Evolutionary conservation across 2,888 invertebrate genomes (phyloP), one percentile per base, ranked within the genome.

Genomic region (Lutraria lutraria): DNA sequence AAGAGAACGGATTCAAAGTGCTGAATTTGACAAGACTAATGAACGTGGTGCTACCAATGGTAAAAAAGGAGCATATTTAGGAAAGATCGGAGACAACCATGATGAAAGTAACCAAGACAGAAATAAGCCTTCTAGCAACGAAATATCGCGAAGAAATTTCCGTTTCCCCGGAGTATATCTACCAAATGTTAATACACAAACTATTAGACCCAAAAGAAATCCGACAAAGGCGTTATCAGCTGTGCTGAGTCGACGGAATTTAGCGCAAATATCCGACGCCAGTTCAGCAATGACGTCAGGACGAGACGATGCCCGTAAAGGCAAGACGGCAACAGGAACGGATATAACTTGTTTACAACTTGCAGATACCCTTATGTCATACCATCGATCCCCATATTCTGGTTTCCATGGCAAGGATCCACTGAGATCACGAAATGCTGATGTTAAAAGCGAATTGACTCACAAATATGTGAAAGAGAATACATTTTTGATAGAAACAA

Each of bases 401-500:
- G 76, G 76, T 15, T 76, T 76, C 34, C 34, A 76, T 34, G 76
- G 76, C 3, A 76, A 31, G 31, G 34, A 76, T 34, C 76, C 76
- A 12, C 16, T 76, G 3, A 76, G 31, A 76, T 0, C 76, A 13
- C 76, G 76, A 16, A 19, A 31, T 15, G 6, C 21, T 13, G 76
- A 76, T 76, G 31, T 15, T 34, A 12, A 76, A 34, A 76, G 25
- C 76, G 76, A 76, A 15, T 19, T 12, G 25, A 34, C 34, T 16
- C 76, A 34, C 31, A 31, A 31, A 19, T 34, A 19, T 76, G 19
- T 34, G 1, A 76, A 19, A 0, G 76, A 76, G 31, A 76, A 34
- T 76, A 76, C 76, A 19, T 76, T 76, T 76, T n/a, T 76, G 31
- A 76, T 76, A 34, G 76, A 76, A 16, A 34, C 76, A 15, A n/a